Percentiles rank a stretch among this genome's conserved stretches.
Evolutionary conservation across 2,113 vertebrate genomes (phyloP).

Genomic region (Pan paniscus): DNA sequence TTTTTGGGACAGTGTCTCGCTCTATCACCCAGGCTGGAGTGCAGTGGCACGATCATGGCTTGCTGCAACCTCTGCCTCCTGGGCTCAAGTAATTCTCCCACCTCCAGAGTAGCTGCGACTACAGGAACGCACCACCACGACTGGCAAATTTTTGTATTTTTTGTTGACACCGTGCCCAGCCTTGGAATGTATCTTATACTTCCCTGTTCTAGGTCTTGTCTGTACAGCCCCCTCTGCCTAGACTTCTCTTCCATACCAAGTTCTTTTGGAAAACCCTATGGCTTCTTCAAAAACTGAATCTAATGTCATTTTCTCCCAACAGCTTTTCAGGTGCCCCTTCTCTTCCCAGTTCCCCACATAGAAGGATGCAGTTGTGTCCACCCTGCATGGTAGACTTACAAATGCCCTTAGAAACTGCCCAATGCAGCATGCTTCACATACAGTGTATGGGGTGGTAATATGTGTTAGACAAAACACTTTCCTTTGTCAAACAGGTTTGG

Average conservation of each 20-base stretch:
- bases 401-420: no score
- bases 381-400: neutral
- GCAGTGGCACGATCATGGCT: no score
- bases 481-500: neutral
- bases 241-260: rapidly evolving
- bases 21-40: no score
- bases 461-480: neutral
- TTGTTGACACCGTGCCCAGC: no score
- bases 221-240: neutral
- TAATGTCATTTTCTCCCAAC: rapidly evolving
- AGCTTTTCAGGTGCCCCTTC: neutral
- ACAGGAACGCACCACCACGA: no score
- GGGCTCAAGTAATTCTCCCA: no score
- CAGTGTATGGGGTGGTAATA: neutral
- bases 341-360: no score
- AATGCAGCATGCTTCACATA: rapidly evolving
- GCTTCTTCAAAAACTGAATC: neutral
- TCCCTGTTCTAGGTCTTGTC: neutral
- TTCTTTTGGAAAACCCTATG: neutral
- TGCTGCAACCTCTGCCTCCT: no score
- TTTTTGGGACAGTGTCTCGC: no score
- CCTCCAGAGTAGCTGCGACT: no score
- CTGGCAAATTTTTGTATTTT: no score
- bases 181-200: rapidly evolving
- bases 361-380: neutral